A percentile compares a stretch with the other conserved stretches of the same genome.
These are phyloP conservation scores for Neoscelio sp. DNA, from an alignment of 2,888 invertebrate species.

Conservation along the genomic window DNA sequence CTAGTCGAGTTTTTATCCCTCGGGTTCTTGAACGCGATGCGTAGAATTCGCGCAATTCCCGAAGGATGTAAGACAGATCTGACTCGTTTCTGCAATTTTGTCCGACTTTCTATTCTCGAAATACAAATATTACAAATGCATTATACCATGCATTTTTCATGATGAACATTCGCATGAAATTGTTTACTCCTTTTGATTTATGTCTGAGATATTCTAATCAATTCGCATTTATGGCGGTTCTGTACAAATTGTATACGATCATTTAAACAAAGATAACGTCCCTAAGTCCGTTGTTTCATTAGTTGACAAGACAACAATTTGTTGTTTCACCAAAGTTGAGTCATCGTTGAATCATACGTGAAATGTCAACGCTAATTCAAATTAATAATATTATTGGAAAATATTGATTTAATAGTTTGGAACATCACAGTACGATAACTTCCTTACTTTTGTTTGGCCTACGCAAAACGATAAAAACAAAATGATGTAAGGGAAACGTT, in stretches of 20 bases:
- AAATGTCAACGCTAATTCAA: too few species aligned
- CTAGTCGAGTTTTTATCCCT: constrained; percentile 53
- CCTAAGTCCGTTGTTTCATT: too few species aligned
- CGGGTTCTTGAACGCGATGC: constrained; percentile 39
- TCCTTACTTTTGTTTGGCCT: constrained; percentile 31
- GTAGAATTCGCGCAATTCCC: constrained; percentile 56
- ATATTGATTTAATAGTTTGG: constrained; percentile 10
- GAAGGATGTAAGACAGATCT: constrained; percentile 50
- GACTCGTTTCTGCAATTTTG: constrained; percentile 50
- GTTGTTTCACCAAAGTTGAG: too few species aligned
- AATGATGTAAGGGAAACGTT: not conserved
- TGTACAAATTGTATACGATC: too few species aligned
- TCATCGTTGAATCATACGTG: too few species aligned
- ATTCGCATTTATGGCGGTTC: not conserved
- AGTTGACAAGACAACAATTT: not conserved
- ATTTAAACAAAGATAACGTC: too few species aligned
- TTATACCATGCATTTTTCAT: constrained; percentile 46
- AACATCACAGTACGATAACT: constrained; percentile 16
- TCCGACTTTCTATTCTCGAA: constrained; percentile 29
- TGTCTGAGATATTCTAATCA: not conserved
- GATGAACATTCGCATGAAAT: constrained; percentile 16
- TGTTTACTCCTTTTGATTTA: constrained; percentile 18
- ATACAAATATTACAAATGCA: constrained; percentile 59
- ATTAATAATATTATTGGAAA: too few species aligned
- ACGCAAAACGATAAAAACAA: constrained; percentile 16